Percentiles rank a stretch among this genome's conserved stretches.
Evolutionary conservation across 2,888 invertebrate species (phyloP).

Genomic region (Acrocera orbiculus): DNA sequence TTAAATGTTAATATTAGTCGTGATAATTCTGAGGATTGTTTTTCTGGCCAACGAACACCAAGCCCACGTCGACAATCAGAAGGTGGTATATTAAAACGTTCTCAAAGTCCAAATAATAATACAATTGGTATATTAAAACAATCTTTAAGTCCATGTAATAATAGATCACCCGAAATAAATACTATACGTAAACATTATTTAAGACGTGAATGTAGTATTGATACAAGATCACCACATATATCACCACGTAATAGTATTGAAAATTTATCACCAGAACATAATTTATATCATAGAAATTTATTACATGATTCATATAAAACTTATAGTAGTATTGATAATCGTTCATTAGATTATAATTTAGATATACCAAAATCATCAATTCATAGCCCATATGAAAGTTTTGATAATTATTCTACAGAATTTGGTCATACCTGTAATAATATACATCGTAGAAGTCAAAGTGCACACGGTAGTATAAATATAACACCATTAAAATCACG

Average conservation of each 20-base stretch:
- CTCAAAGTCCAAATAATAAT: constrained; percentile 17
- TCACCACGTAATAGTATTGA: constrained; percentile 28
- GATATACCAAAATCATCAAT: constrained; percentile 18
- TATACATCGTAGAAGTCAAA: constrained; percentile 27
- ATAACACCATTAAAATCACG: constrained; percentile 18
- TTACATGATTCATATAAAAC: constrained; percentile 17
- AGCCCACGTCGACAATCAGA: constrained; percentile 29
- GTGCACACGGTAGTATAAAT: constrained; percentile 29
- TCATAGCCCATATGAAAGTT: constrained; percentile 21
- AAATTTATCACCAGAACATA: constrained; percentile 27
- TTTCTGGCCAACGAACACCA: constrained; percentile 24
- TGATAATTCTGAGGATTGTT: constrained; percentile 27
- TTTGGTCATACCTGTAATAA: constrained; percentile 12
- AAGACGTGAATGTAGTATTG: constrained; percentile 26
- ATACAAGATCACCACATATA: constrained; percentile 26
- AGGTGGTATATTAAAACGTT: constrained; percentile 27
- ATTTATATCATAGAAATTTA: constrained; percentile 21
- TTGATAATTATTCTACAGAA: constrained; percentile 22
- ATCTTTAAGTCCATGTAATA: constrained; percentile 25
- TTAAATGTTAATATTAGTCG: constrained; percentile 24
- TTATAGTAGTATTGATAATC: constrained; percentile 28
- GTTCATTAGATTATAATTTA: constrained; percentile 24
- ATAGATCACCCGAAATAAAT: constrained; percentile 28
- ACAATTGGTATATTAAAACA: constrained; percentile 23
- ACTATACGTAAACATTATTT: constrained; percentile 23